Evolutionary conservation across 2,888 invertebrate species (phyloP).

Genomic region (Eubasilissa splendida): DNA sequence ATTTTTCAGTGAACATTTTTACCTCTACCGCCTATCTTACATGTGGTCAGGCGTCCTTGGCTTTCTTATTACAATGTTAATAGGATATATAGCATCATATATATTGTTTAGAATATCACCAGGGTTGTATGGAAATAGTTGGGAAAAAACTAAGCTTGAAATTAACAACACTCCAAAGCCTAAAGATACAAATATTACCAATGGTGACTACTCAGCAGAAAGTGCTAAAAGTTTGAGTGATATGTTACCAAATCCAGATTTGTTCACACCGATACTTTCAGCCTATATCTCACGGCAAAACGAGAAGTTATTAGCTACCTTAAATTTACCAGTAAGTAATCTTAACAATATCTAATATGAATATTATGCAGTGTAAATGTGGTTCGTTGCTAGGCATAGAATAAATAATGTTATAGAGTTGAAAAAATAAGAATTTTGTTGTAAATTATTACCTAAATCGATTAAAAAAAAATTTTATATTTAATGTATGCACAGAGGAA

Average conservation of each 20-base stretch:
- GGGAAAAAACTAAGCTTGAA: constrained; percentile 33
- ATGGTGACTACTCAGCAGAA: not conserved
- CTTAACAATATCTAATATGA: no score
- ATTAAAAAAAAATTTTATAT: not conserved
- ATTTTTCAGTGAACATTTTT: constrained; percentile 70
- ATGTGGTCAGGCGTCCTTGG: constrained; percentile 80
- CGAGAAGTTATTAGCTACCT: constrained; percentile 35
- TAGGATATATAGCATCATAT: constrained; percentile 66
- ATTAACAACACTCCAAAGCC: not conserved
- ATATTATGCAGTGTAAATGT: no score
- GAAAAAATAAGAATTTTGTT: no score
- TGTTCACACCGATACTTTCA: constrained; percentile 64
- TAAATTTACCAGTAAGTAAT: not conserved
- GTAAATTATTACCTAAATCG: no score
- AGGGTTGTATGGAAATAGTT: constrained; percentile 47
- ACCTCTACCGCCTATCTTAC: constrained; percentile 81
- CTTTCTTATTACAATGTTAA: constrained; percentile 67
- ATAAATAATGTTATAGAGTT: no score
- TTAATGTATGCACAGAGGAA: not conserved
- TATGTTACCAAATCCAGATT: constrained; percentile 61
- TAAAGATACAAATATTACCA: constrained; percentile 3
- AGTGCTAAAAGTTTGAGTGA: not conserved
- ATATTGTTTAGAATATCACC: constrained; percentile 50
- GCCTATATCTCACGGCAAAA: constrained; percentile 60
- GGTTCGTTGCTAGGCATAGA: no score